These are phyloP conservation scores for Caenorhabditis japonica DNA, from an alignment of 2,888 invertebrate species.

Conservation along the genomic window DNA sequence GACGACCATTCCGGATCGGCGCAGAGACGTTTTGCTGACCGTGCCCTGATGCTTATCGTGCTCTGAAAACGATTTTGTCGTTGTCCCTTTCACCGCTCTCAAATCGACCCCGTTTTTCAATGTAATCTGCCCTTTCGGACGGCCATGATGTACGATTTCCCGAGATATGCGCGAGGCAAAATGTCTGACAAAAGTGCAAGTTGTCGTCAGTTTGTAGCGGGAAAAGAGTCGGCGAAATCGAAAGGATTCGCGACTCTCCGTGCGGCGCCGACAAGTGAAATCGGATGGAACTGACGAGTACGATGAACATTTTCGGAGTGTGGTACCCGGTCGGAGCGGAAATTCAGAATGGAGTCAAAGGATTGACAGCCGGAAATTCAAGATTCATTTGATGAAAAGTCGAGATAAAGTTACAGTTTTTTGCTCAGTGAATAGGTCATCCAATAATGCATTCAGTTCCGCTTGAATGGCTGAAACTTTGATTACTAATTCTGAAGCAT, in stretches of 20 bases:
- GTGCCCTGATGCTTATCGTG: constrained; percentile 47
- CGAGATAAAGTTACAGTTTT: constrained; percentile 1
- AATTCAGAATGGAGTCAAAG: constrained; percentile 8
- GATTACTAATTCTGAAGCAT: too few relatives aligned
- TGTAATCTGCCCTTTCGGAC: constrained; percentile 38
- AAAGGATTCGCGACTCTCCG: background rate
- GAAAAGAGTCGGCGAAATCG: background rate
- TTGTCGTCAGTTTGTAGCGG: constrained; percentile 9
- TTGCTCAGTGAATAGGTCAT: background rate
- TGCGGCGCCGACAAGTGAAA: constrained; percentile 12
- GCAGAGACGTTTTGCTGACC: constrained; percentile 23
- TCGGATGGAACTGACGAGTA: constrained; percentile 36
- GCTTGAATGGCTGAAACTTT: too few relatives aligned
- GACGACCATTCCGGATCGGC: constrained; percentile 40
- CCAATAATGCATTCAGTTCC: too few relatives aligned
- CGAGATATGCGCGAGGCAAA: constrained; percentile 21
- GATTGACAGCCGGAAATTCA: constrained; percentile 12
- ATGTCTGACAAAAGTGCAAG: constrained; percentile 47
- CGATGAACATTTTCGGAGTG: constrained; percentile 10
- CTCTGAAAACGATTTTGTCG: constrained; percentile 41
- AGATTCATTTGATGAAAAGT: constrained; percentile 7
- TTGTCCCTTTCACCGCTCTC: constrained; percentile 42
- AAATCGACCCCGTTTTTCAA: constrained; percentile 45
- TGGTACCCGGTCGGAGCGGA: constrained; percentile 14
- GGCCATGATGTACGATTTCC: constrained; percentile 20